Conservation (phyloP, 2,113 vertebrate genomes). For the Malaclemys terrapin region DNA sequence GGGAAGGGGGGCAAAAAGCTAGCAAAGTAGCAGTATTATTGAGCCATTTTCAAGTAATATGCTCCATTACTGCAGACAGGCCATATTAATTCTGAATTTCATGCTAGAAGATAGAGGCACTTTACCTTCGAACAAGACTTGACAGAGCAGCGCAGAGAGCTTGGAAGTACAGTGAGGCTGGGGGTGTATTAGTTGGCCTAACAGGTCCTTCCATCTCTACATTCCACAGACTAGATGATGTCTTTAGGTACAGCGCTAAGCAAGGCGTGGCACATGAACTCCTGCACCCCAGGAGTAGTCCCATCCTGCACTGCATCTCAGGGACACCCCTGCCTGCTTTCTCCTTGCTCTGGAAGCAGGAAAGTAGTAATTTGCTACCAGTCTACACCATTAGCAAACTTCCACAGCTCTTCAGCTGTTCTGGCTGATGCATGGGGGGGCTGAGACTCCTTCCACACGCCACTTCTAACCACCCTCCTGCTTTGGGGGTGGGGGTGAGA, state of each 20-base stretch:
- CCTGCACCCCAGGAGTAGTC: not conserved
- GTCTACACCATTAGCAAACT: not conserved
- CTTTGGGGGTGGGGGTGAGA: not conserved
- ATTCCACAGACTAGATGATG: not conserved
- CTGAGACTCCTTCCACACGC: not conserved
- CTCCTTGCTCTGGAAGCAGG: not conserved
- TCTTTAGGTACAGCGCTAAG: not conserved
- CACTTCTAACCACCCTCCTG: not conserved
- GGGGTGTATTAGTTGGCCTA: not conserved
- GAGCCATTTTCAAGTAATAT: slow-evolving; percentile 17
- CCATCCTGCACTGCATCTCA: not conserved
- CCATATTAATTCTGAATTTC: not conserved
- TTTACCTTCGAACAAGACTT: not conserved
- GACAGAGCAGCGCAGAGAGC: not conserved
- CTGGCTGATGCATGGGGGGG: not conserved
- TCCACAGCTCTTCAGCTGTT: not conserved
- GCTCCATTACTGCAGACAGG: not conserved
- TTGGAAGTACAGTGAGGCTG: not conserved
- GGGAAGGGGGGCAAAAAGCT: not conserved
- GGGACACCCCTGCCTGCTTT: not conserved
- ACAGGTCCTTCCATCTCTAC: not conserved
- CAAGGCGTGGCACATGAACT: not conserved
- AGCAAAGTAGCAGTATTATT: not conserved
- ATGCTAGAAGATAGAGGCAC: fast-evolving
- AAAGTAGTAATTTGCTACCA: not conserved